Evolutionary conservation across 2,113 vertebrate genomes (phyloP), one percentile per base, ranked within the genome.

Genomic region (Bostrychus sinensis): DNA sequence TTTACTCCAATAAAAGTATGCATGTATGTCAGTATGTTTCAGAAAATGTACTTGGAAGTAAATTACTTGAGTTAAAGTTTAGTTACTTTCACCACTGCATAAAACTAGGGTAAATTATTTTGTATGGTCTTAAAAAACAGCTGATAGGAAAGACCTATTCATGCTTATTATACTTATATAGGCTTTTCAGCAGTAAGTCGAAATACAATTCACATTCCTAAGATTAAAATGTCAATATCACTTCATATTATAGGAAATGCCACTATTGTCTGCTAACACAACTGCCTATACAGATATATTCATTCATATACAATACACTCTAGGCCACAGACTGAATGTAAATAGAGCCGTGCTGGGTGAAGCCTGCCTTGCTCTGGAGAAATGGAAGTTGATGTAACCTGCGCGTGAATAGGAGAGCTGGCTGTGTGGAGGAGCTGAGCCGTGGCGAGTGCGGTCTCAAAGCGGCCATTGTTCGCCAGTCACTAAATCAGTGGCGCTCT

Each of bases 381-480:
- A 64, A 67, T 20, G 64, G 1, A 28, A 19, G 19, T 14, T 39
- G 22, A 16, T 26, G 42, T 60, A 45, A 69, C n/a, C 51, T 28
- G 30, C 34, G 45, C 45, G 30, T 37, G 57, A 61, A 37, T 23
- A 30, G 6, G 17, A 43, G 17, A 8, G 17, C 16, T 19, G 10
- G 32, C 41, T 42, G 45, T 32, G 46, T 20, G 14, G 62, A 23
- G 30, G 60, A 62, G 54, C 37, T 51, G 8, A 17, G 50, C 65
- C 36, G 1, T 59, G 36, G 76, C 12, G 14, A 77, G 74, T 22
- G 7, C 7, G 65, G 70, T 38, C 75, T 70, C 36, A 53, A 53
- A 64, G 32, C 38, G 57, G 55, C 17, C 50, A 53, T 71, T 76
- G 67, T 75, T 84, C 41, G 50, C 60, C 45, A 20, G 54, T 45